phyloP scores from a whole-genome alignment of 2,113 vertebrate species.

The Phainopepla nitens region DNA sequence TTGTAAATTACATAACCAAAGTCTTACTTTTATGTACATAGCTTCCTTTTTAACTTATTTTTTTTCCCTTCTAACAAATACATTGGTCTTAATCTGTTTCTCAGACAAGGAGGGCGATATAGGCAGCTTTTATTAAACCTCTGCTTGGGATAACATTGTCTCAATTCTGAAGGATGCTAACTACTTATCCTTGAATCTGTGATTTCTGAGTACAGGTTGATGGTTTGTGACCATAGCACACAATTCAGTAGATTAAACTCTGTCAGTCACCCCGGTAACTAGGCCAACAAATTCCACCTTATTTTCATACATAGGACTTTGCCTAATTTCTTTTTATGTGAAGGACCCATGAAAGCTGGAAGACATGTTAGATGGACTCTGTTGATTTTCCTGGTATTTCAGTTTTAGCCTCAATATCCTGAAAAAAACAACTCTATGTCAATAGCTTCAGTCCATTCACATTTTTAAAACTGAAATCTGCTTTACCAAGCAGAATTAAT shows the following conservation, averaged over 20 bases:
- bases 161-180: not conserved
- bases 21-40: not conserved
- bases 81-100: not conserved
- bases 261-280: slow-evolving; percentile 57
- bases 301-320: not conserved
- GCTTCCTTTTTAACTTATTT: not conserved
- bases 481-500: not conserved
- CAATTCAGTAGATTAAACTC: slow-evolving; percentile 52
- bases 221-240: slow-evolving; percentile 36
- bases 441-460: not conserved
- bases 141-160: not conserved
- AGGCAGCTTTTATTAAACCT: not conserved
- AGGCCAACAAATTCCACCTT: slow-evolving; percentile 6
- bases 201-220: slow-evolving; percentile 10
- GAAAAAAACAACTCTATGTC: not conserved
- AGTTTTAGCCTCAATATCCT: not conserved
- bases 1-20: not conserved
- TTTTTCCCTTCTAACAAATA: not conserved
- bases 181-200: not conserved
- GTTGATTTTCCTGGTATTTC: slow-evolving; percentile 21
- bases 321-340: slow-evolving; percentile 3
- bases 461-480: not conserved
- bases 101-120: not conserved
- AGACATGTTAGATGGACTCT: not conserved
- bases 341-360: not conserved